Base-by-base conservation (phyloP, 2,888 invertebrate species). In the Ectemnius cavifrons region DNA sequence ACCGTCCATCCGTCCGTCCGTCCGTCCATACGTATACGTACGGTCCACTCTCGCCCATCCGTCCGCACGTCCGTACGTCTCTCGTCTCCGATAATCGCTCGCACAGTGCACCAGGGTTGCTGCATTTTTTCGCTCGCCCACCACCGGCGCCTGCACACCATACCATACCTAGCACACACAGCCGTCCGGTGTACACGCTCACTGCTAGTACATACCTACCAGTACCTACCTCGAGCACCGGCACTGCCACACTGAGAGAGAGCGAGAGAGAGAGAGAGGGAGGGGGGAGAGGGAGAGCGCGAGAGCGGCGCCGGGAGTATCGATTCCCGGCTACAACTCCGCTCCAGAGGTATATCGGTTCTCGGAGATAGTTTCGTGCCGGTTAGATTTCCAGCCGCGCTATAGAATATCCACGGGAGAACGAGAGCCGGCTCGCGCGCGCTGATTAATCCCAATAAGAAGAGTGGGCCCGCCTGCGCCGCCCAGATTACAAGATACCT, bases 51-150 rank as follows among this genome's bases (percentile, higher is more conserved):
- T 37, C 37, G 37, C 37, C 37, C 37, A 86, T 86, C 85, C 82
- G 78, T 82, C 79, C 79, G 77, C 65, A 73, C 81, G 78, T 81
- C 81, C 86, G 82, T 81, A 77, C 77, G 77, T 81, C 83, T 86
- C 83, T 79, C 84, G 84, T 88, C 85, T 85, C 88, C 87, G 87
- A 89, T 89, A 88, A 89, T 89, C 88, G 86, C 84, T 69, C 77
- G 77, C 81, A 75, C 78, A 67, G 70, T 79, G 83, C 83, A 83
- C 77, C 74, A 75, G 16, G 74, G 63, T 71, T 66, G 80, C 75
- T 78, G 80, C 84, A 81, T 83, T 83, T 83, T 83, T 83, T 81
- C 80, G 82, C 77, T 75, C 73, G 67, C 63, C 37, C 73, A 62
- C 62, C 73, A 63, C 37, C 37, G 37, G 8, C 37, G 37, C 37